These are phyloP conservation scores for Elymnias hypermnestra DNA, from an alignment of 1,140 invertebrate genomes.

Conservation along the genomic window DNA sequence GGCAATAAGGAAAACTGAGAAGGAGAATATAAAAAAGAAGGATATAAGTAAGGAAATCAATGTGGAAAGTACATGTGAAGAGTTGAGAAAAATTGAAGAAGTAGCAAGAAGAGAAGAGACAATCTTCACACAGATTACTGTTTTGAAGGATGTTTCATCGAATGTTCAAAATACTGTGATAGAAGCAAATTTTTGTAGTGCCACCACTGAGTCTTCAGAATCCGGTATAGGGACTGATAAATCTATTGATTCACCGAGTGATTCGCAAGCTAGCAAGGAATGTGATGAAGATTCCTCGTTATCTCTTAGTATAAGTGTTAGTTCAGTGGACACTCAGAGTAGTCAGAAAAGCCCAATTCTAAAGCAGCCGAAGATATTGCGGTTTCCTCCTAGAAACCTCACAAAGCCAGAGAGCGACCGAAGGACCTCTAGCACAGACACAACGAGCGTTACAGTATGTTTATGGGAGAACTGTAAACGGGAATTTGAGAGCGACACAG, in stretches of 20 bases:
- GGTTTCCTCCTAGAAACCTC: conserved; percentile 80
- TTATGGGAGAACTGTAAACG: conserved; percentile 90
- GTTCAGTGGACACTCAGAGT: conserved; percentile 52
- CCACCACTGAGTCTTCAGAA: conserved; percentile 62
- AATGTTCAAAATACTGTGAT: conserved; percentile 64
- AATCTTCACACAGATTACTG: conserved; percentile 67
- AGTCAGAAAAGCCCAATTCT: conserved; percentile 80
- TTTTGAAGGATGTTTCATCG: conserved; percentile 64
- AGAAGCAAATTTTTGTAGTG: conserved; percentile 63
- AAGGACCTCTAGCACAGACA: conserved; percentile 53
- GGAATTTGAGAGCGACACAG: conserved; percentile 85
- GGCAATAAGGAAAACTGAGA: conserved; percentile 11
- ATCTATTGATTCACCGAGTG: conserved; percentile 69
- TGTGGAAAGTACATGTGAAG: conserved; percentile 28
- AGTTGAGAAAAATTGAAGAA: conserved; percentile 55
- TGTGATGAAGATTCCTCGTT: conserved; percentile 70
- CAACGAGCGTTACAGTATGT: conserved; percentile 76
- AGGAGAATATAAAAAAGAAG: conserved; percentile 21
- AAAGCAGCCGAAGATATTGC: conserved; percentile 85
- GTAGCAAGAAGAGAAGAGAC: conserved; percentile 60
- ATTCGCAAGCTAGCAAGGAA: conserved; percentile 69
- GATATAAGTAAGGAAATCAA: conserved; percentile 23
- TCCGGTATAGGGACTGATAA: conserved; percentile 70
- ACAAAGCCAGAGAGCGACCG: conserved; percentile 41
- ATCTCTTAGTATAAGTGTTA: conserved; percentile 65